Evolutionary conservation across 2,888 invertebrate species (phyloP).

Genomic region (Emmelina monodactyla): DNA sequence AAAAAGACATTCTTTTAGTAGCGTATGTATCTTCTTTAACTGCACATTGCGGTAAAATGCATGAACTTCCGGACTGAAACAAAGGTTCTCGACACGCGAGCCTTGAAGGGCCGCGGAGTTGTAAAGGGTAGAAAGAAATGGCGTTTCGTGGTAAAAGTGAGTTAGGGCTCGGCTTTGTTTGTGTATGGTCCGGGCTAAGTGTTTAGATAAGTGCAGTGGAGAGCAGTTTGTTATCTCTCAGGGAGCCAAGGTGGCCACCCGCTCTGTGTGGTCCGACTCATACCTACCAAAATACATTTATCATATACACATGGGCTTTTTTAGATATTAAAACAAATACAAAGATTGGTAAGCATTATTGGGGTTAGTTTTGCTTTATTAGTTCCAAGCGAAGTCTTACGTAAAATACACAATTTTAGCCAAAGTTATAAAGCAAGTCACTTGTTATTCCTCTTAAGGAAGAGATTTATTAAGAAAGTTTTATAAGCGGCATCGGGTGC

Average conservation of each 20-base stretch:
- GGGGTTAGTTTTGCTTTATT: no score
- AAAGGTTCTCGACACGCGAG: constrained; percentile 52
- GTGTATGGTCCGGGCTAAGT: constrained; percentile 58
- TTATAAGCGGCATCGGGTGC: constrained; percentile 5
- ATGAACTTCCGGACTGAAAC: constrained; percentile 52
- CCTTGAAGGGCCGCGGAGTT: constrained; percentile 43
- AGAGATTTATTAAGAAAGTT: neutral
- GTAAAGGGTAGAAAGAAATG: constrained; percentile 55
- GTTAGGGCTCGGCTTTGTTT: constrained; percentile 59
- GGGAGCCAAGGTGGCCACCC: constrained; percentile 56
- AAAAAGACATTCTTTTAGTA: constrained; percentile 38
- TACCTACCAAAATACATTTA: no score
- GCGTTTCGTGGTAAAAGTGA: constrained; percentile 56
- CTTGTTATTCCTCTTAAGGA: constrained; percentile 1
- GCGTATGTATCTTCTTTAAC: constrained; percentile 41
- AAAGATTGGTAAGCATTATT: no score
- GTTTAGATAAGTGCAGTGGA: constrained; percentile 63
- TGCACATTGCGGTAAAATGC: constrained; percentile 48
- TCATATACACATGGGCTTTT: no score
- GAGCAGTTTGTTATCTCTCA: constrained; percentile 60
- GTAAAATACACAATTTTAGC: no score
- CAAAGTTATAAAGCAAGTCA: constrained; percentile 14
- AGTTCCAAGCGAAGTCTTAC: no score
- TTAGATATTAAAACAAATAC: no score
- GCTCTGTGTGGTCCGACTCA: constrained; percentile 60